phyloP scores from a whole-genome alignment of 2,888 invertebrate genomes.

The Apotomis capreana region DNA sequence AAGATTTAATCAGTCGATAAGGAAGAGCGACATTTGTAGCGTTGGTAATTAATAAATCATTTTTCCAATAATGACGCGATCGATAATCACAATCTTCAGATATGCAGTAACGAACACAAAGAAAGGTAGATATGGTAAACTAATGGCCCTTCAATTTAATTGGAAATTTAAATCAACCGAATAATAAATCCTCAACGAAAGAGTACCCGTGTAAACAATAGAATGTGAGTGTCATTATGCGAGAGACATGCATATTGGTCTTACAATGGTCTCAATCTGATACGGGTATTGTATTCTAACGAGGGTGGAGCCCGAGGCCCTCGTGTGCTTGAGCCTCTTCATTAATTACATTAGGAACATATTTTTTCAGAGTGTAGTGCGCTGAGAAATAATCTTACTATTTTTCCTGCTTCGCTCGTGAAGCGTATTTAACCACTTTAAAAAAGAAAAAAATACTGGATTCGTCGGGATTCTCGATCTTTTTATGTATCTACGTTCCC shows the following conservation, averaged over 20 bases:
- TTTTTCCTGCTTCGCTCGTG: conserved; percentile 4
- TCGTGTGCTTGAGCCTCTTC: conserved; percentile 47
- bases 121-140: background rate
- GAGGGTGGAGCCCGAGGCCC: conserved; percentile 69
- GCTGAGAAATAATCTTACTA: conserved; percentile 10
- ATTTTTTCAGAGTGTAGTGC: conserved; percentile 11
- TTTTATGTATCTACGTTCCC: too few species aligned
- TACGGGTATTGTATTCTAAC: conserved; percentile 70
- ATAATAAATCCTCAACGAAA: conserved; percentile 19
- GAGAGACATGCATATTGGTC: conserved; percentile 47
- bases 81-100: too few species aligned
- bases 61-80: too few species aligned
- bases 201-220: conserved; percentile 53
- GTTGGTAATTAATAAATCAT: too few species aligned
- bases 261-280: conserved; percentile 64
- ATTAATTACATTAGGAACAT: conserved; percentile 27
- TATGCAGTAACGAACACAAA: too few species aligned
- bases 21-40: too few species aligned
- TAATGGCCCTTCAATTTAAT: conserved; percentile 3
- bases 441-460: too few species aligned
- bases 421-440: too few species aligned
- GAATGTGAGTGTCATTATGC: conserved; percentile 59
- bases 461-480: too few species aligned
- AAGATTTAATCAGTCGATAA: too few species aligned
- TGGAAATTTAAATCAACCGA: conserved; percentile 6